A percentile compares a stretch with the other conserved stretches of the same genome.
These are phyloP conservation scores for Bryconaethiops microstoma DNA, from an alignment of 2,797 vertebrate genomes.

Conservation along the genomic window DNA sequence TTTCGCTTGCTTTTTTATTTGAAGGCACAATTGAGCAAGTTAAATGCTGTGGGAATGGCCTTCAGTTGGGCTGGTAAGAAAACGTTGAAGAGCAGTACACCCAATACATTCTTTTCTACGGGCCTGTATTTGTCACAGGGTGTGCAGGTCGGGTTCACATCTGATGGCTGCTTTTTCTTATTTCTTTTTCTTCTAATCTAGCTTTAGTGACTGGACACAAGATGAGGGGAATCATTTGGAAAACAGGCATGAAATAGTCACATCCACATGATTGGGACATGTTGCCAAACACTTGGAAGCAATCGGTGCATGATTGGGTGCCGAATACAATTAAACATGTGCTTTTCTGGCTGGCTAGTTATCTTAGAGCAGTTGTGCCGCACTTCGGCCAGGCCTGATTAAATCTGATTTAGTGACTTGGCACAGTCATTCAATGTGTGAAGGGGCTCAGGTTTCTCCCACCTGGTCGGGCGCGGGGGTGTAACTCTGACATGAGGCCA, in stretches of 20 bases:
- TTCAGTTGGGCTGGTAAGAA: background rate
- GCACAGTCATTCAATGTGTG: slow-evolving; percentile 1
- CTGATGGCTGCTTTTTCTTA: background rate
- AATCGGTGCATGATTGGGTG: slow-evolving; percentile 14
- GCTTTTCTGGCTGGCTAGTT: slow-evolving; percentile 23
- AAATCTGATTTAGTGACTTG: slow-evolving; percentile 44
- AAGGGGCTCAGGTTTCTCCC: slow-evolving; percentile 26
- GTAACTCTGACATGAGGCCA: slow-evolving; percentile 32
- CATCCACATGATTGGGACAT: slow-evolving; percentile 39
- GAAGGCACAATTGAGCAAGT: background rate
- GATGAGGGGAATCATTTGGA: slow-evolving; percentile 14
- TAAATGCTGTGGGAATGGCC: background rate
- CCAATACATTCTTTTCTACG: background rate
- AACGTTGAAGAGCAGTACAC: background rate
- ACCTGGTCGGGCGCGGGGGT: slow-evolving; percentile 9
- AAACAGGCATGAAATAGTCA: slow-evolving; percentile 20
- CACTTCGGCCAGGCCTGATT: slow-evolving; percentile 26
- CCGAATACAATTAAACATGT: slow-evolving; percentile 19
- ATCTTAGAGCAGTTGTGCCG: background rate
- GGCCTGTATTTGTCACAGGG: background rate
- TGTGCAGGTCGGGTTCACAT: background rate
- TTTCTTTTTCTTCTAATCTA: background rate
- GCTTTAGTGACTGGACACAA: background rate
- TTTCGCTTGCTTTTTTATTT: background rate
- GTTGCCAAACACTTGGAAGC: slow-evolving; percentile 26